A percentile compares a stretch with the other conserved stretches of the same genome.
phyloP scores from a whole-genome alignment of 2,113 vertebrate species.

The Paradoxurus hermaphroditus region DNA sequence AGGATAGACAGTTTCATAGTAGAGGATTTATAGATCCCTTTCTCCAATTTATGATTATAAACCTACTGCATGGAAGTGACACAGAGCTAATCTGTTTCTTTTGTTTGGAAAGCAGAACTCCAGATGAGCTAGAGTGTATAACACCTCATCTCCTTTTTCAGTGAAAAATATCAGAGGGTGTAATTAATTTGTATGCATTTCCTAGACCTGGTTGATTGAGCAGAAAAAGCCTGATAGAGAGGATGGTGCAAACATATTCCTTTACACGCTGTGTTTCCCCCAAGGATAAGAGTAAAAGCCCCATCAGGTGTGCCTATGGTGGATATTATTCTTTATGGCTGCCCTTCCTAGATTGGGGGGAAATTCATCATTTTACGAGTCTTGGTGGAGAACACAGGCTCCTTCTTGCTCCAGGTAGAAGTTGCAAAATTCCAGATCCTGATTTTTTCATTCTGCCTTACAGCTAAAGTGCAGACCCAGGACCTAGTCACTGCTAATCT shows the following conservation, averaged over 20 bases:
- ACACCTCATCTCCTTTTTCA: not conserved
- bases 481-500: not conserved
- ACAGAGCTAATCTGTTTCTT: not conserved
- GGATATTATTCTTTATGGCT: not conserved
- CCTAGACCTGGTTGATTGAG: not conserved
- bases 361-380: not conserved
- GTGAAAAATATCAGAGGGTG: not conserved
- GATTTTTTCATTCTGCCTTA: not conserved
- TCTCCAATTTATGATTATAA: not conserved
- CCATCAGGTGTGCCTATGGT: too few species aligned
- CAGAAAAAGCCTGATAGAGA: not conserved
- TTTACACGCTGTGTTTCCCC: too few species aligned
- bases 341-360: not conserved
- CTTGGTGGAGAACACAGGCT: not conserved
- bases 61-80: not conserved
- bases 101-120: not conserved
- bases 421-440: not conserved
- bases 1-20: not conserved
- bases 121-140: not conserved
- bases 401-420: not conserved
- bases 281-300: not conserved
- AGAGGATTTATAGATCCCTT: not conserved
- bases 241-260: not conserved
- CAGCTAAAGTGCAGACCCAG: not conserved
- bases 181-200: not conserved